Base-by-base conservation (phyloP, 2,888 invertebrate genomes). In the Eilema sororculum region DNA sequence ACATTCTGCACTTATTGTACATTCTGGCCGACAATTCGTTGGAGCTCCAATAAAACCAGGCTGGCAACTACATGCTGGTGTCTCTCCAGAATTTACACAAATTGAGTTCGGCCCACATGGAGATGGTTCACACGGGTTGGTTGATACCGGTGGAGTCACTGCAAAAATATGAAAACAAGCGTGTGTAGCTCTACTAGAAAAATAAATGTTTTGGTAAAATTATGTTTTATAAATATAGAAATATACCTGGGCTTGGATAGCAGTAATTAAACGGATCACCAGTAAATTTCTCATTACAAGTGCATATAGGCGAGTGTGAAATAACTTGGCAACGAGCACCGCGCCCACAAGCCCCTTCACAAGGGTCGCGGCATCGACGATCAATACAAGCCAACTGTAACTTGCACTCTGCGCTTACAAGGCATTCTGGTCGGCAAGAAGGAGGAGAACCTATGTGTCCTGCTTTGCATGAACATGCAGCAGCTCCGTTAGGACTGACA, bases 391-490 rank as follows among this genome's bases (percentile, higher is more conserved):
- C 96, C 82, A 96, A 93, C 79, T 96, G 95, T 60, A 97, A 95
- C 70, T 96, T 91, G 87, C 97, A 98, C 82, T 98, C 97, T 16
- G 97, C 96, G 82, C 97, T 97, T 64, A 96, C 96, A 0, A 97
- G 96, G 85, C 97, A 98, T 91, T 98, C 97, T 9, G 97, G 97
- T 74, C 97, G 95, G 86, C 97, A 98, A 73, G 96, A 96, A 6
- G 98, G 96, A 5, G 98, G 97, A 74, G 97, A 96, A 20, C 98
- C 98, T 66, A 97, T 96, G 82, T 97, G 97, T 64, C 97, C 97
- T 2, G 96, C 93, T 58, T 96, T 95, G 86, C 98, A 98, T 9
- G 96, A 96, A 86, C 98, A 98, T 69, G 96, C 94, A 28, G 97
- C 97, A 74, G 97, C 95, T 65, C 95, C 95, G 62, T 90, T 93